A percentile compares a stretch with the other conserved stretches of the same genome.
These are phyloP conservation scores for Autographa pulchrina DNA, from an alignment of 2,888 invertebrate genomes.

Conservation along the genomic window DNA sequence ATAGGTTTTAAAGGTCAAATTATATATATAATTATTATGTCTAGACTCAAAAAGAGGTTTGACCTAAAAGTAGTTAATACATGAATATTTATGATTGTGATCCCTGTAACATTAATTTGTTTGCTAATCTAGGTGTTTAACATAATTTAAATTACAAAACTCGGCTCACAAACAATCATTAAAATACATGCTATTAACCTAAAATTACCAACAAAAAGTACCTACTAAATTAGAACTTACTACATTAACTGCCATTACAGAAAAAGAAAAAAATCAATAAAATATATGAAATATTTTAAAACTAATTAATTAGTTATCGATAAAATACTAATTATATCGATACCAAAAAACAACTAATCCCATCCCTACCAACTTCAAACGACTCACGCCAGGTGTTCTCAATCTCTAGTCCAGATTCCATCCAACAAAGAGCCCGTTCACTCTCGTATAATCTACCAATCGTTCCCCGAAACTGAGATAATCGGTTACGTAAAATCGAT, in stretches of 20 bases:
- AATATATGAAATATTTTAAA: too few relatives aligned
- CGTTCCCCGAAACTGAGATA: conserved; percentile 79
- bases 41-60: background rate
- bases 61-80: too few relatives aligned
- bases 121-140: background rate
- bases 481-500: conserved; percentile 74
- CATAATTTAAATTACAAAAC: background rate
- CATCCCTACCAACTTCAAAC: conserved; percentile 66
- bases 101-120: background rate
- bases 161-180: too few relatives aligned
- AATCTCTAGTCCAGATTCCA: conserved; percentile 68
- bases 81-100: background rate
- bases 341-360: conserved; percentile 45
- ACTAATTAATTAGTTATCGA: background rate
- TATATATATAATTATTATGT: background rate
- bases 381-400: conserved; percentile 75
- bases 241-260: too few relatives aligned
- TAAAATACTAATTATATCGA: conserved; percentile 21
- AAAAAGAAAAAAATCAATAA: too few relatives aligned
- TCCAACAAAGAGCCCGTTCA: conserved; percentile 72
- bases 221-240: too few relatives aligned
- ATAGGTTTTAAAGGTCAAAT: background rate
- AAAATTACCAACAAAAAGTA: too few relatives aligned
- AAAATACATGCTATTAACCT: too few relatives aligned
- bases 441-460: conserved; percentile 72